Evolutionary conservation across 2,797 vertebrate genomes (phyloP).

Genomic region (Carcharodon carcharias): DNA sequence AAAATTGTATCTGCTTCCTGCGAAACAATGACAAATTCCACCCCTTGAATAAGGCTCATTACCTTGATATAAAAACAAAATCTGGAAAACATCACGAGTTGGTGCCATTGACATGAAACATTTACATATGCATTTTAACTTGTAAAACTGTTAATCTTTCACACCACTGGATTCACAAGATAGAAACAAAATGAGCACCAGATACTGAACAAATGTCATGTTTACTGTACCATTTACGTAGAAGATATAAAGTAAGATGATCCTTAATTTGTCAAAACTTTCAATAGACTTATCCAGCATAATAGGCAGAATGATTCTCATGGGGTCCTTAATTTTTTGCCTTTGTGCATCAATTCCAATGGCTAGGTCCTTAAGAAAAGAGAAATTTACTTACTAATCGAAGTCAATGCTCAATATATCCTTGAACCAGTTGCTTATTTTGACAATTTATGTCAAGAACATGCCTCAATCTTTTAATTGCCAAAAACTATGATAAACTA

Average conservation of each 20-base stretch:
- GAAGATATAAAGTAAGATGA: slow-evolving; percentile 93
- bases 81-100: neutral
- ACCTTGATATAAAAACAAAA: neutral
- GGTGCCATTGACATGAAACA: neutral
- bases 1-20: neutral
- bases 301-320: slow-evolving; percentile 90
- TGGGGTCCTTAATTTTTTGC: slow-evolving; percentile 82
- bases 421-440: neutral
- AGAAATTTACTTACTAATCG: neutral
- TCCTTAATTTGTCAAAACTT: slow-evolving; percentile 84
- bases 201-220: neutral
- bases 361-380: slow-evolving; percentile 71
- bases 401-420: neutral
- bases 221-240: slow-evolving; percentile 71
- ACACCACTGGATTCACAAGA: neutral
- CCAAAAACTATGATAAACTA: neutral
- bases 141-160: neutral
- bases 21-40: neutral
- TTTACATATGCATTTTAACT: neutral
- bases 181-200: neutral
- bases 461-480: neutral
- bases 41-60: neutral
- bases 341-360: slow-evolving; percentile 82
- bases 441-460: neutral
- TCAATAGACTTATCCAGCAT: slow-evolving; percentile 69